Conservation (phyloP, 2,113 vertebrate genomes). For the Atherinomorus stipes region DNA sequence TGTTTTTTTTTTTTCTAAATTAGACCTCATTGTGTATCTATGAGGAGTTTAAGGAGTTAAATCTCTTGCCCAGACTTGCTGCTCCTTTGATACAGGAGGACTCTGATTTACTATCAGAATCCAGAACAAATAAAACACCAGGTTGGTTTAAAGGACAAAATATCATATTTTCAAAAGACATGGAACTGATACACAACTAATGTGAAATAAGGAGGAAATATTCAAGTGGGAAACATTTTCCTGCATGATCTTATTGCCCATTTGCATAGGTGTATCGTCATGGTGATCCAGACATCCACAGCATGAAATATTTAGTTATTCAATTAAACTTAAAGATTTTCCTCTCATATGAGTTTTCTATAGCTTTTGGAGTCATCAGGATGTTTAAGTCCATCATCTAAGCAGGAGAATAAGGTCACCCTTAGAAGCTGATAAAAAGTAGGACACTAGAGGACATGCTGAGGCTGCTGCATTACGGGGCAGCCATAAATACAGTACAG, state of each 20-base stretch:
- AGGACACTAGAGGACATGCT: slow-evolving; percentile 71
- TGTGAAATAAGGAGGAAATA: background rate
- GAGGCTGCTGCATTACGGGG: slow-evolving; percentile 76
- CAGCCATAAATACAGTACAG: slow-evolving; percentile 72
- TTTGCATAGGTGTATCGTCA: background rate
- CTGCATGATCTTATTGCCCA: no score
- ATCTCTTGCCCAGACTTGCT: background rate
- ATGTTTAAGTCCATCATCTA: slow-evolving; percentile 26
- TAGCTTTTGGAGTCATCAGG: slow-evolving; percentile 6
- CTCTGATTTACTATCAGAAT: no score
- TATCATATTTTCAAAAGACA: no score
- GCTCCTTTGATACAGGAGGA: background rate
- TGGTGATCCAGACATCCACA: background rate
- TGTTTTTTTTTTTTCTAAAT: no score
- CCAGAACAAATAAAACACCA: no score
- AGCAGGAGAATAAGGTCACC: slow-evolving; percentile 63
- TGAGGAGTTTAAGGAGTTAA: background rate
- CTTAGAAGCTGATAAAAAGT: slow-evolving; percentile 58
- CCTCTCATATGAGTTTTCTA: background rate
- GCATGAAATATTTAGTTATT: background rate
- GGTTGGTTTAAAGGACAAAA: no score
- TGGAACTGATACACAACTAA: background rate
- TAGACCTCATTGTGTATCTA: background rate
- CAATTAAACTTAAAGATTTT: background rate
- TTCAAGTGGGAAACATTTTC: background rate